Conservation (phyloP, 2,113 vertebrate species). For the Prochilodus magdalenae region DNA sequence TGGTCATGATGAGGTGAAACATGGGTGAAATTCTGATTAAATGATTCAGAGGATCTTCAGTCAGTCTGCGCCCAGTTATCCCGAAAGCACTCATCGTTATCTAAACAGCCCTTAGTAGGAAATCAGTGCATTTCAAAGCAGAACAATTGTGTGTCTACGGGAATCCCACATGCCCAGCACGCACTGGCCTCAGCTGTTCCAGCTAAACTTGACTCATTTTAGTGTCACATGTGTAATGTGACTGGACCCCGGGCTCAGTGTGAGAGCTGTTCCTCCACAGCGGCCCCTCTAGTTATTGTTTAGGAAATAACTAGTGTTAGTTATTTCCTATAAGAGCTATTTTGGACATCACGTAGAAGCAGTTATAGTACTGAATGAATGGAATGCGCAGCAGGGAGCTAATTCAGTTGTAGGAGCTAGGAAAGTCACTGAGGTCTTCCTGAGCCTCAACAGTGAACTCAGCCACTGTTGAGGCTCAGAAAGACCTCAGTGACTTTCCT, state of each 20-base stretch:
- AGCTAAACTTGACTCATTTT: slow-evolving; percentile 52
- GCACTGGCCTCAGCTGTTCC: slow-evolving; percentile 53
- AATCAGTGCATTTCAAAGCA: neutral
- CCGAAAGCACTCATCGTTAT: neutral
- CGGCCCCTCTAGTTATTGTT: neutral
- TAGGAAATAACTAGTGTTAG: no score
- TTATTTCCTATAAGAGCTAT: neutral
- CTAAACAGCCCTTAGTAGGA: neutral
- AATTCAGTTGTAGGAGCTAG: neutral
- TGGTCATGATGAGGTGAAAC: no score
- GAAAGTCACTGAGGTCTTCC: neutral
- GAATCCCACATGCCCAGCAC: neutral
- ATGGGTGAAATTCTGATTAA: neutral
- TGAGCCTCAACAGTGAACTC: neutral
- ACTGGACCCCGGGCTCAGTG: neutral
- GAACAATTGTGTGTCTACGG: neutral
- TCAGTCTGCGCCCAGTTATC: neutral
- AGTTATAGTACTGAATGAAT: neutral
- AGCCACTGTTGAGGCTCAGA: neutral
- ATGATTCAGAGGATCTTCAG: neutral
- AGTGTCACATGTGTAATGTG: neutral
- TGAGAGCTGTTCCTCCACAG: neutral
- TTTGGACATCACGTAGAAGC: neutral
- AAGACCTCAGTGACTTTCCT: neutral
- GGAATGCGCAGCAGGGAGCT: neutral